Evolutionary conservation across 1,140 invertebrate species (phyloP), one percentile per base, ranked within the genome.

Genomic region (Carposina sasakii): DNA sequence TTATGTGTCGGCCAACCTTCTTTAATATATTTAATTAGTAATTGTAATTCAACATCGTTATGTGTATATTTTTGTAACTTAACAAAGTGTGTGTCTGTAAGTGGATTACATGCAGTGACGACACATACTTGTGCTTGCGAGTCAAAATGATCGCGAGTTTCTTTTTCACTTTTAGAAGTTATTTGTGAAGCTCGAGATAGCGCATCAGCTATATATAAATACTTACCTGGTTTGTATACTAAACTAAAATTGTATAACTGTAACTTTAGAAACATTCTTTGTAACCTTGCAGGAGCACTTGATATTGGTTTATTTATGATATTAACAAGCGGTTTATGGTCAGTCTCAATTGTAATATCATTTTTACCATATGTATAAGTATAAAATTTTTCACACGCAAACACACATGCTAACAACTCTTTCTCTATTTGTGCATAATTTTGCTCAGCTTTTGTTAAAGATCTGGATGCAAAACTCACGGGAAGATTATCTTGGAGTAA

Each of bases 191-290:
- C 56, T 12, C 44, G 44, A 9, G 44, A 47, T 26, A 47, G 20
- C n/a, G 44, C 15, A 21, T 47, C 44, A 0, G 67, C 66, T 33
- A 77, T 51, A 37, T 66, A 48, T 46, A 82, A 48, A 19, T 58
- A 36, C 63, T 67, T 71, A 4, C 67, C 71, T 2, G 64, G 64
- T 47, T 63, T 57, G 43, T 73, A 76, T 20, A 50, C 53, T 31
- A 67, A 23, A 26, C 41, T 51, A 26, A 69, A 50, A 37, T 66
- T 26, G 52, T 69, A 72, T 45, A 39, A 39, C 45, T 76, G 74
- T 5, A 86, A 37, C 26, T 52, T 43, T 3, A 87, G 42, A n/a
- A 84, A 31, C 67, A 86, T 79, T 22, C 44, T 47, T 22, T 69
- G 34, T 13, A 44, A 33, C 8, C 42, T 16, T n/a, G 42, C 42